Percentiles rank a stretch among this genome's conserved stretches.
These are phyloP conservation scores for Malurus alboscapulatus DNA, from an alignment of 2,113 vertebrate genomes.

Conservation along the genomic window DNA sequence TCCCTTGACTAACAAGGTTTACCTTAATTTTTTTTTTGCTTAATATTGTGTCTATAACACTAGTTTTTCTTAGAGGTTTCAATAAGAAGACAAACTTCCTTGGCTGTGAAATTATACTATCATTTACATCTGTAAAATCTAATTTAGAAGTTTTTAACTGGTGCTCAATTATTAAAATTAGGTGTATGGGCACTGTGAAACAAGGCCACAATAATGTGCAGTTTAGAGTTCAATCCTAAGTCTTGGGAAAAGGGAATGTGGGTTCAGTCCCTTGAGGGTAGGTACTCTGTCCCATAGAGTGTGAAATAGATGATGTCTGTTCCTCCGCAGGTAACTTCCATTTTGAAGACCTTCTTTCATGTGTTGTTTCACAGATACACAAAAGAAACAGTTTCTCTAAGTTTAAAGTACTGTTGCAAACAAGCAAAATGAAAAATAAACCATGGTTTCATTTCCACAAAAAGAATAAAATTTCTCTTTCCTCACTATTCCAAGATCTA, in stretches of 20 bases:
- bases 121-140: background rate
- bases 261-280: background rate
- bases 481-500: accelerated
- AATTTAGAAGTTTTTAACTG: background rate
- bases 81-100: background rate
- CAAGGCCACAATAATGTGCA: background rate
- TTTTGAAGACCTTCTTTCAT: background rate
- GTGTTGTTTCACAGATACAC: background rate
- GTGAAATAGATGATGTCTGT: background rate
- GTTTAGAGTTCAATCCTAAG: background rate
- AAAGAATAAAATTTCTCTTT: background rate
- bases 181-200: background rate
- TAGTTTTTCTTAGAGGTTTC: background rate
- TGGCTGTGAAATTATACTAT: background rate
- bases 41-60: background rate
- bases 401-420: background rate
- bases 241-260: background rate
- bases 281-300: background rate
- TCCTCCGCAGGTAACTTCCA: background rate
- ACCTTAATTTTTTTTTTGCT: background rate
- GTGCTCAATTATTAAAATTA: background rate
- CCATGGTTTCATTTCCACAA: background rate
- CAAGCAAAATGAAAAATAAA: background rate
- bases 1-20: background rate
- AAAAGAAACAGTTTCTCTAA: background rate